Percentiles rank a stretch among this genome's conserved stretches.
phyloP scores from a whole-genome alignment of 2,888 invertebrate species.

The Lithophane leautieri region DNA sequence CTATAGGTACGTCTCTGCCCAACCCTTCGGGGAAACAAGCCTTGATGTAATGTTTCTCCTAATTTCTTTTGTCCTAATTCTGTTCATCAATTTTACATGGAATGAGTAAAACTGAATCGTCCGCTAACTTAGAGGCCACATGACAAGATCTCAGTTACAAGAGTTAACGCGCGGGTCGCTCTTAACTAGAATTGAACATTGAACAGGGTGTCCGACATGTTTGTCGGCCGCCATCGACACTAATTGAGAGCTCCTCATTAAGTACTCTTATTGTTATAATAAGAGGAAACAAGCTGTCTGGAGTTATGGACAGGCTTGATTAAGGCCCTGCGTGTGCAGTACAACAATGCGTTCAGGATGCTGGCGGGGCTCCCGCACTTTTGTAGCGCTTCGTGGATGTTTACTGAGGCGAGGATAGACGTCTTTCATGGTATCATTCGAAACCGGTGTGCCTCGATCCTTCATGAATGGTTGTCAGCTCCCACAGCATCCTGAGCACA shows the following conservation, averaged over 20 bases:
- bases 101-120: not conserved
- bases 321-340: too few relatives aligned
- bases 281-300: conserved; percentile 24
- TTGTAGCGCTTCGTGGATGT: too few relatives aligned
- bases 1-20: not conserved
- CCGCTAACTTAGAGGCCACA: conserved; percentile 64
- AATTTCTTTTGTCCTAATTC: not conserved
- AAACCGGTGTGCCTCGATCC: too few relatives aligned
- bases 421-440: too few relatives aligned
- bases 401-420: too few relatives aligned
- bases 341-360: too few relatives aligned
- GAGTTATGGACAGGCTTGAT: not conserved
- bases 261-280: conserved; percentile 32
- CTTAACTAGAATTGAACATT: conserved; percentile 75
- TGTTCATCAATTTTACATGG: not conserved
- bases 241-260: conserved; percentile 58
- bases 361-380: too few relatives aligned
- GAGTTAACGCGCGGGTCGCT: conserved; percentile 77
- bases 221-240: conserved; percentile 62
- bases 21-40: not conserved
- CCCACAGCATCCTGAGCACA: too few relatives aligned
- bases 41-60: not conserved
- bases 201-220: conserved; percentile 76
- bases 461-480: too few relatives aligned
- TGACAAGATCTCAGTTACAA: conserved; percentile 75